Evolutionary conservation across 2,888 invertebrate genomes (phyloP), one percentile per base, ranked within the genome.

Genomic region (Scrobipalpa costella): DNA sequence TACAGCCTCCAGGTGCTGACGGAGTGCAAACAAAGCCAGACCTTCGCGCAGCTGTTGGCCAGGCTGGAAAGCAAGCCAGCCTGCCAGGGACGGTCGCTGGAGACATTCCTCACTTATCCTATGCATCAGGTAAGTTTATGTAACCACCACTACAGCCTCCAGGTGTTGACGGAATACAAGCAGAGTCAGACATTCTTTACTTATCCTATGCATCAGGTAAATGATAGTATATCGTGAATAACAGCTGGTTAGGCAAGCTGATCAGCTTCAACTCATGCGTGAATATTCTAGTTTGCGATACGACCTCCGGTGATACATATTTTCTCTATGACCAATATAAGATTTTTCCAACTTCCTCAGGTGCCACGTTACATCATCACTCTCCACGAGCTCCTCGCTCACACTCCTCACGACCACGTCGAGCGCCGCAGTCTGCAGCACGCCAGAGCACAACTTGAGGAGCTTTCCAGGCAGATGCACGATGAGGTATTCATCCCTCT

Each of bases 331-430:
- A 44, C n/a, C n/a, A 15, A 7, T 3, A 44, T 3, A 5, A 44
- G n/a, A 15, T 5, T 7, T 1, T 15, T 1, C 15, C 5, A 15
- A 15, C n/a, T 44, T 44, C 5, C 15, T 15, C 85, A 97, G 97
- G 95, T 98, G 69, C 98, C 98, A 0, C 94, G 97, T 13, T 98
- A 98, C 86, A 98, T 98, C 68, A 96, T 97, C 71, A 98, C 97
- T 0, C 92, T 98, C 49, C 97, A 97, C 85, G 97, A 98, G 84
- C 89, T 98, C 17, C 88, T 98, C 67, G 98, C 98, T 7, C 98
- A 98, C 86, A 98, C 98, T 0, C 98, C 98, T 0, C 96, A 97
- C 84, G 97, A 98, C 86, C 98, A 98, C 88, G 98, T 98, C 63
- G 98, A 98, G 88, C 92, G 97, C 15, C 96, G 96, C 83, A 96